Evolutionary conservation across 2,797 vertebrate species (phyloP).

Genomic region (Capromys pilorides): DNA sequence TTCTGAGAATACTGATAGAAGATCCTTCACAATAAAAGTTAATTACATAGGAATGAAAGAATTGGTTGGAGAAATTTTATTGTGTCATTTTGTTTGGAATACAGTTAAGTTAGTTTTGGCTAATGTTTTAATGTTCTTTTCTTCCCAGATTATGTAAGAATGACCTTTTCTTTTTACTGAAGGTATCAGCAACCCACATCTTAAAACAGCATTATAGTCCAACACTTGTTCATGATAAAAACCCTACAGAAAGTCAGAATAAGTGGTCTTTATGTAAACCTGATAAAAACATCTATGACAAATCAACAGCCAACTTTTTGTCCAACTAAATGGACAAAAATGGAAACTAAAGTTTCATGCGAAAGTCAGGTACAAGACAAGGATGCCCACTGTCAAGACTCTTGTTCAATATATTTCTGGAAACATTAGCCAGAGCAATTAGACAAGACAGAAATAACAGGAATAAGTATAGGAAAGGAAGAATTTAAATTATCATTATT

Average conservation of each 20-base stretch:
- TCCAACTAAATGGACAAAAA: not conserved
- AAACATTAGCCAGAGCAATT: too few species aligned
- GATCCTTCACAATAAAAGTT: not conserved
- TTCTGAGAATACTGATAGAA: not conserved
- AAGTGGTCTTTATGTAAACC: not conserved
- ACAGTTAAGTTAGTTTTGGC: constrained; percentile 14
- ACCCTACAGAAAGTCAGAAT: not conserved
- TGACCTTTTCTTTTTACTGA: constrained; percentile 16
- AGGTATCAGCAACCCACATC: not conserved
- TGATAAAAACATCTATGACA: not conserved
- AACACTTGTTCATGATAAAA: not conserved
- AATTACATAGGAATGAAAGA: not conserved
- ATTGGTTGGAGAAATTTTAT: constrained; percentile 31
- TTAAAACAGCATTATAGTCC: not conserved
- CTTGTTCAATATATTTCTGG: too few species aligned
- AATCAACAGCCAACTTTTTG: not conserved
- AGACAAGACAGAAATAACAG: too few species aligned
- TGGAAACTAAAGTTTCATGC: not conserved
- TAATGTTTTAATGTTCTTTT: not conserved
- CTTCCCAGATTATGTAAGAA: not conserved
- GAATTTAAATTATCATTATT: too few species aligned
- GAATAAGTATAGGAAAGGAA: too few species aligned
- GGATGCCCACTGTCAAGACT: not conserved
- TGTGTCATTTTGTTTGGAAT: constrained; percentile 36
- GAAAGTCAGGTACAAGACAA: not conserved